Base-by-base conservation (phyloP, 2,888 invertebrate species). In the Eudasyphora cyanicolor region DNA sequence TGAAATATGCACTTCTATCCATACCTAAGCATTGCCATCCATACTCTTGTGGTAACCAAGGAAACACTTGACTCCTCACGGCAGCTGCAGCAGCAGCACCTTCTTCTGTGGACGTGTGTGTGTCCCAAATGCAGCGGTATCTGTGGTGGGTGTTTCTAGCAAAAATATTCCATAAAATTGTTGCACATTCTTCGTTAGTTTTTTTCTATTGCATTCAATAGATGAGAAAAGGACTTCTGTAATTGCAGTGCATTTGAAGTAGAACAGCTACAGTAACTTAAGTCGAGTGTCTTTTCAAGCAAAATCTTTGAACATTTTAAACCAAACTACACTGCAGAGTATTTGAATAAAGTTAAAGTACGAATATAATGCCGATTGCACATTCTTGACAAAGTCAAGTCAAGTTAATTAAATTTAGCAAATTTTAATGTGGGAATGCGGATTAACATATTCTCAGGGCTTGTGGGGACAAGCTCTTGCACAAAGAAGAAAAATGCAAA, bases 71-170 rank as follows among this genome's bases (percentile, higher is more conserved):
- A 8, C 38, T n/a, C 45, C 45, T n/a, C 2, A 4, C 45, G 45
- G n/a, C 45, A 38, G 12, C 12, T 8, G 38, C 8, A 32, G 32
- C 32, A 32, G 8, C 8, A 14, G 2, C 45, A 45, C 4, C n/a
- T n/a, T 1, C 45, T 45, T 14, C 45, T 49, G 2, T 49, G 35
- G 35, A 6, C 10, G 35, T 10, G 35, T 35, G 35, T 35, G 35
- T 35, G 51, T 17, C 2, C n/a, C 2, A 51, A 51, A 8, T 51
- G 51, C 8, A 6, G 2, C n/a, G n/a, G n/a, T n/a, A n/a, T n/a
- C n/a, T 45, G n/a, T n/a, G 14, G 29, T 60, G 74, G 60, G 60
- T 74, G 74, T 74, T 60, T 29, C 17, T 27, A n/a, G 45, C 45
- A 42, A 74, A 73, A 60, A 45, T 19, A 57, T 45, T 42, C 29